Evolutionary conservation across 2,888 invertebrate species (phyloP).

Genomic region (Orthosia incerta): DNA sequence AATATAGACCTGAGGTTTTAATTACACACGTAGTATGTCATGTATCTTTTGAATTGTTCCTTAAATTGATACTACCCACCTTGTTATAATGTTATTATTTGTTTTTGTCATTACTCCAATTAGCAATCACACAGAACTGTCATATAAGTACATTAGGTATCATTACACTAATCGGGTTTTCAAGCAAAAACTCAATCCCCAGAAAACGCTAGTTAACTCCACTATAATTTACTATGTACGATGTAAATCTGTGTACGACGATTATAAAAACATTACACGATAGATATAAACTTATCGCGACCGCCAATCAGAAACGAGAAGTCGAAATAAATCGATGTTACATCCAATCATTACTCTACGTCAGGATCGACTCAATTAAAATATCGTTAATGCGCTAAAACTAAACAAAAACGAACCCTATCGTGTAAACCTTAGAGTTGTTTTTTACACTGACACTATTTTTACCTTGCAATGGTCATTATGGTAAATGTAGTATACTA

Average conservation of each 20-base stretch:
- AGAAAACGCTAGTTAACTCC: constrained; percentile 44
- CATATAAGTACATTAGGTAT: constrained; percentile 21
- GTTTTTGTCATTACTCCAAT: constrained; percentile 28
- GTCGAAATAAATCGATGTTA: constrained; percentile 90
- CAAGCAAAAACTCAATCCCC: constrained; percentile 40
- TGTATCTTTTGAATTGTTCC: not conserved
- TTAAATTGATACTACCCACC: not conserved
- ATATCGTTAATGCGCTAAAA: constrained; percentile 88
- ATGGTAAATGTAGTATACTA: constrained; percentile 89
- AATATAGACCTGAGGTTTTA: not conserved
- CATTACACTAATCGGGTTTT: constrained; percentile 41
- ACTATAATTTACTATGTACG: constrained; percentile 70
- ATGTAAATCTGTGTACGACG: constrained; percentile 79
- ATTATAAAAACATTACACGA: constrained; percentile 89
- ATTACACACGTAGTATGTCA: not conserved
- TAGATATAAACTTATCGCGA: constrained; percentile 89
- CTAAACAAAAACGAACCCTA: constrained; percentile 81
- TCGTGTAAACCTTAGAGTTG: constrained; percentile 67
- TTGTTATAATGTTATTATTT: constrained; percentile 33
- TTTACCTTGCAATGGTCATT: constrained; percentile 89
- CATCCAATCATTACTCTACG: constrained; percentile 91
- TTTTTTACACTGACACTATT: constrained; percentile 70
- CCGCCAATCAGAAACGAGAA: constrained; percentile 91
- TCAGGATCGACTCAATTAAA: constrained; percentile 91
- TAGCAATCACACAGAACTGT: constrained; percentile 42